These are phyloP conservation scores for Rattus rattus DNA, from an alignment of 2,113 vertebrate genomes.

Conservation along the genomic window DNA sequence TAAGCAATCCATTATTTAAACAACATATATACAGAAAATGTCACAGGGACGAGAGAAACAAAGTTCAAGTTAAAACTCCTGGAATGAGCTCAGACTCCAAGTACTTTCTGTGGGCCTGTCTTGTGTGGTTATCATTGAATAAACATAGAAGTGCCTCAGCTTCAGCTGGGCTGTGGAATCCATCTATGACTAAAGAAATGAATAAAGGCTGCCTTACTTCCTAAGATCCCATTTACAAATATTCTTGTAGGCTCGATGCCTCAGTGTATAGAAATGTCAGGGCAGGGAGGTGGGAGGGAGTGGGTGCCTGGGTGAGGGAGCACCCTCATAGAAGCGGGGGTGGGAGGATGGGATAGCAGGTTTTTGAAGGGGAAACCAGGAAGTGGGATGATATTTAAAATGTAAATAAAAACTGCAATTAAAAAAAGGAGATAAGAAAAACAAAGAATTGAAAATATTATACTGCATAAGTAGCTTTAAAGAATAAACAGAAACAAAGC, in stretches of 20 bases:
- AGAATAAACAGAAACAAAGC: neutral
- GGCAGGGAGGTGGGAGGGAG: no score
- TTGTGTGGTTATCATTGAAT: neutral
- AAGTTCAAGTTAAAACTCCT: neutral
- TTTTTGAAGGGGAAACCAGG: no score
- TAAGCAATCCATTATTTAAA: neutral
- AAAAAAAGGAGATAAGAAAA: neutral
- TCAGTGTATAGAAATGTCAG: no score
- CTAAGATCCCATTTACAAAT: constrained; percentile 4
- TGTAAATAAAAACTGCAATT: no score
- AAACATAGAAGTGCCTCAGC: neutral
- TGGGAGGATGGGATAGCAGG: no score
- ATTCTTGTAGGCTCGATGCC: neutral
- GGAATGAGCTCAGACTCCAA: neutral
- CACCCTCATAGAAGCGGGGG: no score
- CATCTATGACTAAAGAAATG: neutral
- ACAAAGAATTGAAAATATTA: neutral
- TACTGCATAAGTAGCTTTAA: neutral
- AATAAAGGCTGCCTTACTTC: neutral
- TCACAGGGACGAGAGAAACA: neutral
- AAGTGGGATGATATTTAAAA: no score
- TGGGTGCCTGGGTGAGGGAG: no score
- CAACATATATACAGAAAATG: neutral
- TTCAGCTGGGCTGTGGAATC: neutral
- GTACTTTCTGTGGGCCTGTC: neutral